These are phyloP conservation scores for Archivesica marissinica DNA, from an alignment of 1,140 invertebrate genomes.

Conservation along the genomic window DNA sequence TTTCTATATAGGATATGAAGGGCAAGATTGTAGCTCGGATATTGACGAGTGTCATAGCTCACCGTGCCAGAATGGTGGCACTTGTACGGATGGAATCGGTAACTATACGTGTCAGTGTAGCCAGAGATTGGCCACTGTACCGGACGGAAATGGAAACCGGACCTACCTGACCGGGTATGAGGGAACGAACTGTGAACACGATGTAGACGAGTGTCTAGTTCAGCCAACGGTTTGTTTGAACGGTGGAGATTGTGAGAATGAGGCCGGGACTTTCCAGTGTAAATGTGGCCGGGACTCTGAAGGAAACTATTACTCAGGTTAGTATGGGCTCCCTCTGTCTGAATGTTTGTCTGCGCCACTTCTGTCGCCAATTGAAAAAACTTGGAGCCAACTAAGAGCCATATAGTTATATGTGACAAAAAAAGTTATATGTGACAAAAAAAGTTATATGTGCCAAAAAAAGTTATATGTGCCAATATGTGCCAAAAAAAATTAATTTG, in stretches of 20 bases:
- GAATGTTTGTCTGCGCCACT: too few relatives aligned
- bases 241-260: constrained; percentile 70
- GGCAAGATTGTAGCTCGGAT: constrained; percentile 94
- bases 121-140: background rate
- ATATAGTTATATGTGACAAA: too few relatives aligned
- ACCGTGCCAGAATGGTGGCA: constrained; percentile 84
- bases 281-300: constrained; percentile 38
- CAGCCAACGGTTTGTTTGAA: constrained; percentile 68
- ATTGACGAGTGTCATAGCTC: constrained; percentile 86
- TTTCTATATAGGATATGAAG: constrained; percentile 25
- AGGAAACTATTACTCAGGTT: constrained; percentile 65
- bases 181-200: constrained; percentile 72
- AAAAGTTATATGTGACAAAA: too few relatives aligned
- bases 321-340: too few relatives aligned
- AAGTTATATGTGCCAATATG: too few relatives aligned
- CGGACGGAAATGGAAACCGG: background rate
- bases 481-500: too few relatives aligned
- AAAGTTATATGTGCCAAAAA: too few relatives aligned
- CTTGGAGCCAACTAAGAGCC: too few relatives aligned
- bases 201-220: constrained; percentile 74
- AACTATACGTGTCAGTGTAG: constrained; percentile 89
- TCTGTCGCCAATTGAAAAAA: too few relatives aligned
- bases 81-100: constrained; percentile 82
- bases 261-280: constrained; percentile 58
- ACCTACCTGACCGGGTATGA: constrained; percentile 68